Conservation (phyloP, 2,113 vertebrate genomes). For the Rhinolophus sinicus region DNA sequence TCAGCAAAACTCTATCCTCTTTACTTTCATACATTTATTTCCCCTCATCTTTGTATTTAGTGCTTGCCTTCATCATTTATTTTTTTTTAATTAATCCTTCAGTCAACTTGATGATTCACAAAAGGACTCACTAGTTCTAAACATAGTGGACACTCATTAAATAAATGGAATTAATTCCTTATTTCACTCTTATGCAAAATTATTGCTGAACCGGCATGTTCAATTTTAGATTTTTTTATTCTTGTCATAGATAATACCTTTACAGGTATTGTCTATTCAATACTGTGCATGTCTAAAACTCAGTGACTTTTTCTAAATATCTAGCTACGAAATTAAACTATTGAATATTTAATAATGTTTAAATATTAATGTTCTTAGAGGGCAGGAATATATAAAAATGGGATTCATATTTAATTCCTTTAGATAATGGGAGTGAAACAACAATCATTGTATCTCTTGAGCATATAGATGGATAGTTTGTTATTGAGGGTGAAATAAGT, state of each 20-base stretch:
- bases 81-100: not conserved
- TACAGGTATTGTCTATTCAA: constrained; percentile 46
- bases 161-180: constrained; percentile 42
- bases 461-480: constrained; percentile 49
- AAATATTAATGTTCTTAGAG: constrained; percentile 81
- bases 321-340: constrained; percentile 77
- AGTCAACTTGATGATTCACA: constrained; percentile 25
- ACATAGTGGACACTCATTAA: not conserved
- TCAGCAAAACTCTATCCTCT: not conserved
- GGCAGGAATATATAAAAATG: constrained; percentile 78
- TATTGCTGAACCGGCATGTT: not conserved
- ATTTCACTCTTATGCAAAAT: constrained; percentile 35
- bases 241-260: not conserved
- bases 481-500: not conserved
- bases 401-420: constrained; percentile 81
- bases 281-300: constrained; percentile 26
- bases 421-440: constrained; percentile 73
- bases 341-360: constrained; percentile 80
- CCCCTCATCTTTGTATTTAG: not conserved
- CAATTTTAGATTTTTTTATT: constrained; percentile 51
- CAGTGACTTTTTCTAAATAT: constrained; percentile 73
- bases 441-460: constrained; percentile 69
- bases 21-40: not conserved
- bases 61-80: not conserved
- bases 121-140: not conserved